Conservation (phyloP, 2,113 vertebrate genomes). For the Formicarius rufipectus region DNA sequence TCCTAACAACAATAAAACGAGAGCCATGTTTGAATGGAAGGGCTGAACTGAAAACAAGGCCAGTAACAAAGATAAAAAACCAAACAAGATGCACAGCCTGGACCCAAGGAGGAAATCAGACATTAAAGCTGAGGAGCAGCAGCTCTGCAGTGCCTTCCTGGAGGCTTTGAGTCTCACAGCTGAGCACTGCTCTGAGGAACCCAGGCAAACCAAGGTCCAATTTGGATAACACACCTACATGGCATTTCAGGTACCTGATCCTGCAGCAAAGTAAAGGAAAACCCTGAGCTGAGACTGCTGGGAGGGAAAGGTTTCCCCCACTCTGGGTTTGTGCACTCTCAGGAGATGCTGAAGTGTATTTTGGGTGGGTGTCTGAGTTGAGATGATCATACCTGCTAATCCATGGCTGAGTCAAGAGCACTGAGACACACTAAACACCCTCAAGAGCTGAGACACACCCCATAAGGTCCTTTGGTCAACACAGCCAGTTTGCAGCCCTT, state of each 20-base stretch:
- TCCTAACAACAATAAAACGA: not conserved
- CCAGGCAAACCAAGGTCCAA: not conserved
- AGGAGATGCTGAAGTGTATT: accelerated
- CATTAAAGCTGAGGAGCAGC: not conserved
- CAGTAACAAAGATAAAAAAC: not conserved
- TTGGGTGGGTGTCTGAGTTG: not conserved
- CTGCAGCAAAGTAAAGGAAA: accelerated
- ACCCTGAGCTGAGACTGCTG: not conserved
- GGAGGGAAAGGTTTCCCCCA: not conserved
- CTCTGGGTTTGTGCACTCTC: not conserved
- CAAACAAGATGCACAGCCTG: accelerated
- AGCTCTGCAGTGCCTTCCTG: not conserved
- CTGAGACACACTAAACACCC: not conserved
- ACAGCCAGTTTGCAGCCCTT: not conserved
- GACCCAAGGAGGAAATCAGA: not conserved
- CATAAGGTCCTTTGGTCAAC: accelerated
- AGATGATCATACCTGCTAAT: not conserved
- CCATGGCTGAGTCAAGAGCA: not conserved
- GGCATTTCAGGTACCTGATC: not conserved
- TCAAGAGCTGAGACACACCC: not conserved
- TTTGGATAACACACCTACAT: not conserved
- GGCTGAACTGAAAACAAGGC: not conserved
- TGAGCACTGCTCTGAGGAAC: not conserved
- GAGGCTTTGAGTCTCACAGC: not conserved
- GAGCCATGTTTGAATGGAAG: accelerated